Percentiles rank a stretch among this genome's conserved stretches.
Conservation (phyloP, 2,113 vertebrate genomes). For the Charina bottae region DNA sequence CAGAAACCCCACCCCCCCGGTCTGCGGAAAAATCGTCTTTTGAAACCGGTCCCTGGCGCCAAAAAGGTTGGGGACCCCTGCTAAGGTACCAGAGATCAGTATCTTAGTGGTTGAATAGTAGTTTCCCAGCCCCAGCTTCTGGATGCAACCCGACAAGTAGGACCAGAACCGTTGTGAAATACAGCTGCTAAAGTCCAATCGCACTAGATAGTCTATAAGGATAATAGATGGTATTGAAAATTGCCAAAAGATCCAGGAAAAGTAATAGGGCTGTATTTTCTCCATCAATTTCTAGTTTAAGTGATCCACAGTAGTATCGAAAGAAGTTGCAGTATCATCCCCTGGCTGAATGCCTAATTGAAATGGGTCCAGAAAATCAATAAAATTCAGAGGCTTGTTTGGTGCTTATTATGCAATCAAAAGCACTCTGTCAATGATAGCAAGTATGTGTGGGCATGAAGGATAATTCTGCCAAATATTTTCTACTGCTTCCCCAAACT, state of each 20-base stretch:
- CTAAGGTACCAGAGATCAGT: background rate
- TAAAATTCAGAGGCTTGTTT: background rate
- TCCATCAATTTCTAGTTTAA: background rate
- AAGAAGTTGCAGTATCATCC: background rate
- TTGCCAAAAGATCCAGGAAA: background rate
- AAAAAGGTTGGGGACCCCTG: too few relatives aligned
- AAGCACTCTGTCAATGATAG: background rate
- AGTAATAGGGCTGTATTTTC: background rate
- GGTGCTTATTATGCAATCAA: background rate
- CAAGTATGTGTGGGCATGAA: background rate
- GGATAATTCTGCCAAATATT: background rate
- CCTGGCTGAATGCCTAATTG: background rate
- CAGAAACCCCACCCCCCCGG: too few relatives aligned
- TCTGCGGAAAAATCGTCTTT: too few relatives aligned
- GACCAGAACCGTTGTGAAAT: background rate
- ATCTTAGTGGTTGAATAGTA: background rate
- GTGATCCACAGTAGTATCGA: background rate
- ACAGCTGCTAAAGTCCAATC: background rate
- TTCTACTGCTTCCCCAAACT: background rate
- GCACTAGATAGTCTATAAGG: background rate
- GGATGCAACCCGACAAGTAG: background rate
- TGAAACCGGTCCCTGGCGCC: too few relatives aligned
- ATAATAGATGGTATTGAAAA: background rate
- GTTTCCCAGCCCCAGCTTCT: background rate
- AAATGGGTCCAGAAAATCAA: background rate